Evolutionary conservation across 1,140 invertebrate genomes (phyloP), one percentile per base, ranked within the genome.

Genomic region (Adoxophyes honmai): DNA sequence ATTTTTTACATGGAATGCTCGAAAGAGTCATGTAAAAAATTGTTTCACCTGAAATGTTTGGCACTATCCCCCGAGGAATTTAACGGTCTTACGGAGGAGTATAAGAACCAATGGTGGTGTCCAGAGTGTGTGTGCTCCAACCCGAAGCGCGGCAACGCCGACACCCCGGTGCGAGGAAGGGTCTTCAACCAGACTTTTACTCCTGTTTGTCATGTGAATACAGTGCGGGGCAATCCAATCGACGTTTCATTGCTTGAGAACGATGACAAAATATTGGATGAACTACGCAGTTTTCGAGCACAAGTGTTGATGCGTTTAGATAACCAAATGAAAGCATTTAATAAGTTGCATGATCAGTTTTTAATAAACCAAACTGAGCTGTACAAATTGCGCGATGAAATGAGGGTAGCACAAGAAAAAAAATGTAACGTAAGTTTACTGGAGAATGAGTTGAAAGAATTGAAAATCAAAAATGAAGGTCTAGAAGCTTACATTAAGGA

Each of bases 1-100:
- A 44, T 68, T 18, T 55, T 18, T 10, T 63, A 21, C 57, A 63
- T 68, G 61, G 61, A 68, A 38, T 68, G 65, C 59, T 42, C 54
- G 11, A n/a, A 68, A 35, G 56, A 56, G 4, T 61, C 38, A 5
- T 68, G 61, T 13, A 63, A 63, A 52, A 63, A 61, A 9, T 35
- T 60, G 13, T 63, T 55, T 37, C 60, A 63, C 34, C 28, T 63
- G 0, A 63, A 63, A 13, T 67, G 65, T 42, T 33, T 67, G 51
- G 28, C 14, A 3, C 9, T 67, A 13, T 10, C 65, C n/a, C 21
- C 11, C 7, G 44, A 60, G 14, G 14, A 51, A 18, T 67, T 59
- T 38, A 52, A 59, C 34, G 53, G 9, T 10, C 35, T 60, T 3
- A 57, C 60, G 2, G 34, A 58, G 14, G 55, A 67, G 16, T 53